Percentiles rank a stretch among this genome's conserved stretches.
These are phyloP conservation scores for Synergus gifuensis DNA, from an alignment of 2,888 invertebrate species.

Conservation along the genomic window DNA sequence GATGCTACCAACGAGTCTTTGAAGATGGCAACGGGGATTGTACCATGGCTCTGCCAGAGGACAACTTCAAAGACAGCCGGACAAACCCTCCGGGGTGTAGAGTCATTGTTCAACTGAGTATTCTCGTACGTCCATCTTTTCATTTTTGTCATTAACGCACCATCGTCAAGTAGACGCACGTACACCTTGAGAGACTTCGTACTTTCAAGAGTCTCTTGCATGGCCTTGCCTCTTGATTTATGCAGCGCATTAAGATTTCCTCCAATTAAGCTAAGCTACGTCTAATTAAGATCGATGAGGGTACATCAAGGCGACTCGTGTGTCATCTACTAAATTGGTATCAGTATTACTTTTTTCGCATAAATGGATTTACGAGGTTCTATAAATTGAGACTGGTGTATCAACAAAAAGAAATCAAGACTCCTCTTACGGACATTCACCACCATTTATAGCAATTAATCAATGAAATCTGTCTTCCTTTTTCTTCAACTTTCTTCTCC, in stretches of 20 bases:
- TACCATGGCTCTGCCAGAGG: constrained; percentile 37
- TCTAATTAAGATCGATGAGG: constrained; percentile 41
- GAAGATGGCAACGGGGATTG: constrained; percentile 48
- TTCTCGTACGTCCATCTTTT: constrained; percentile 50
- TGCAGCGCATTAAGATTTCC: constrained; percentile 29
- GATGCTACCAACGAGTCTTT: constrained; percentile 61
- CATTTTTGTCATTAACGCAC: constrained; percentile 53
- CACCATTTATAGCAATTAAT: no score
- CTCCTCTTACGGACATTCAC: no score
- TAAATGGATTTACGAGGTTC: background rate
- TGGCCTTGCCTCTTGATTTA: constrained; percentile 14
- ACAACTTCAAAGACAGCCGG: constrained; percentile 57
- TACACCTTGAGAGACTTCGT: background rate
- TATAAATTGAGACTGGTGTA: no score
- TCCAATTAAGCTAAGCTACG: constrained; percentile 28
- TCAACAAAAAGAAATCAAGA: no score
- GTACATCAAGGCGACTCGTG: background rate
- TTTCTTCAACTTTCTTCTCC: background rate
- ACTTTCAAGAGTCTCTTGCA: background rate
- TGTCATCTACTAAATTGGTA: background rate
- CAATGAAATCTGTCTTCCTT: no score
- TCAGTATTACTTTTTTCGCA: background rate
- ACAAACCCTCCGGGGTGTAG: constrained; percentile 53
- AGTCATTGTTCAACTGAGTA: constrained; percentile 51
- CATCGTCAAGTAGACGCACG: constrained; percentile 26